A percentile compares a stretch with the other conserved stretches of the same genome.
Evolutionary conservation across 2,888 invertebrate species (phyloP).

Genomic region (Leptothorax acervorum): DNA sequence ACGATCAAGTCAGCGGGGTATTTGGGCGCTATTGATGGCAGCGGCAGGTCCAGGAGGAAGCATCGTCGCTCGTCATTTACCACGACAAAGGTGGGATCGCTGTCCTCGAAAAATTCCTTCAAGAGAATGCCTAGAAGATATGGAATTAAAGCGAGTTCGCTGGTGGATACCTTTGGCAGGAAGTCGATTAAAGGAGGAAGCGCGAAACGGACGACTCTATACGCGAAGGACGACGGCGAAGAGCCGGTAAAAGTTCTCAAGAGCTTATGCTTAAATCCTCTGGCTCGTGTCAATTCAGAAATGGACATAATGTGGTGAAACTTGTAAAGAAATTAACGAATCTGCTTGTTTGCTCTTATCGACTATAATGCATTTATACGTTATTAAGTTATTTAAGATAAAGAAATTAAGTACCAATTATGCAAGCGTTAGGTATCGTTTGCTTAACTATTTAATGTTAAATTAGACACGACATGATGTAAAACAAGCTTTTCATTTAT

Average conservation of each 20-base stretch:
- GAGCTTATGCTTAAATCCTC: slow-evolving; percentile 82
- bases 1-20: slow-evolving; percentile 55
- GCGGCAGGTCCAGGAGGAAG: slow-evolving; percentile 51
- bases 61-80: slow-evolving; percentile 75
- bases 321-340: slow-evolving; percentile 5
- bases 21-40: slow-evolving; percentile 2
- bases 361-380: background rate
- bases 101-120: slow-evolving; percentile 67
- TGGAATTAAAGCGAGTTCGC: slow-evolving; percentile 58
- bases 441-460: slow-evolving; percentile 1
- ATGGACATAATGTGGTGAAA: slow-evolving; percentile 83
- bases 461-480: background rate
- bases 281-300: slow-evolving; percentile 80
- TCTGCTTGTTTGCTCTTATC: background rate
- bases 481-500: background rate
- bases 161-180: slow-evolving; percentile 53
- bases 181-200: slow-evolving; percentile 58
- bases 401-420: background rate
- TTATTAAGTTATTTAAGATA: background rate
- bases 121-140: slow-evolving; percentile 47
- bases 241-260: slow-evolving; percentile 81
- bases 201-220: slow-evolving; percentile 81
- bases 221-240: slow-evolving; percentile 82
- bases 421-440: background rate
- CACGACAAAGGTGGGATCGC: slow-evolving; percentile 66